Base-by-base conservation (phyloP, 2,888 invertebrate species). In the Conus canariensis region DNA sequence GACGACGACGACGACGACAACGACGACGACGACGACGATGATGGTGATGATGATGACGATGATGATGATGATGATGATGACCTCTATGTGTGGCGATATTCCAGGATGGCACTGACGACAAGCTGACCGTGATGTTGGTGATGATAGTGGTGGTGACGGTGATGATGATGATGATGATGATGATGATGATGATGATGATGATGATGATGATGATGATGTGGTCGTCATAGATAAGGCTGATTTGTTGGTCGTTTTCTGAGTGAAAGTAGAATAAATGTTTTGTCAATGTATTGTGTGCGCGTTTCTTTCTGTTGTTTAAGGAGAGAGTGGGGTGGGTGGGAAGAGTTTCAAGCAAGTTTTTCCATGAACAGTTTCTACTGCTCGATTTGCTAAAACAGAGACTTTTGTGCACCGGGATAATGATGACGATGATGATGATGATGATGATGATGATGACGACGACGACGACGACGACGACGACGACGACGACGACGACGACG, bases 61-160 rank as follows among this genome's bases (percentile, higher is more conserved):
- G 25, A 74, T 25, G 25, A 25, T 74, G 25, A 74, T 74, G 25
- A 74, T n/a, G 25, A 74, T 74, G 25, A 74, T 64, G 30, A 91
- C 45, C 94, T 93, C 30, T 94, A 83, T 7, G 94, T 92, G 60
- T 93, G 92, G 85, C 93, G 93, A 88, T 93, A 90, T n/a, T 91
- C 92, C n/a, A 94, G 90, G 7, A 92, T 90, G 30, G 94, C 93
- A 80, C 93, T 92, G 12, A 94, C 60, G 14, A 10, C 60, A 60
- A 10, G 58, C 8, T 70, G 25, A 74, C 25, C 12, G 25, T 74
- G 25, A 25, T 83, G 92, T 91, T 85, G 8, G n/a, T 45, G 22
- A n/a, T 82, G 45, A 82, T 82, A 16, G 14, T 82, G 45, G 56
- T 82, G 45, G 56, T 56, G 45, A 82, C 56, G 19, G 5, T 56